Evolutionary conservation across 2,113 vertebrate species (phyloP).

Genomic region (Acinonyx jubatus): DNA sequence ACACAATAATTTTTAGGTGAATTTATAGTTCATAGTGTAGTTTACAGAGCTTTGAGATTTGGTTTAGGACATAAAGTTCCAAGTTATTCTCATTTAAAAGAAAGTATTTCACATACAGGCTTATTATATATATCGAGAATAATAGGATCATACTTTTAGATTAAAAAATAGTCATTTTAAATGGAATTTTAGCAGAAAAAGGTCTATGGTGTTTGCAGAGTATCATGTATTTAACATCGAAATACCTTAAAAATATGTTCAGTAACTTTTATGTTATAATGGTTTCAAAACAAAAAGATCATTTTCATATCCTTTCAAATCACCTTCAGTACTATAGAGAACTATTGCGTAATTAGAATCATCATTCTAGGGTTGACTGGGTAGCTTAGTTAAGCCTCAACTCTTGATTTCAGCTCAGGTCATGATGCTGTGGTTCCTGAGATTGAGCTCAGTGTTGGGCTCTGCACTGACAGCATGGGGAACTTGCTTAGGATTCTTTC

Average conservation of each 20-base stretch:
- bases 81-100: constrained; percentile 26
- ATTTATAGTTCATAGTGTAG: neutral
- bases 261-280: constrained; percentile 79
- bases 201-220: constrained; percentile 73
- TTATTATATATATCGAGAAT: neutral
- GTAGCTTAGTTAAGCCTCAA: no score
- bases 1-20: neutral
- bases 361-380: neutral
- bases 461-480: no score
- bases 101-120: neutral
- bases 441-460: no score
- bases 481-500: no score
- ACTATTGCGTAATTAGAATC: neutral
- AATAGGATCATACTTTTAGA: constrained; percentile 69
- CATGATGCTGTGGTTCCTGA: no score
- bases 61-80: neutral
- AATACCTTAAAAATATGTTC: constrained; percentile 79
- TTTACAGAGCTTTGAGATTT: neutral
- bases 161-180: constrained; percentile 75
- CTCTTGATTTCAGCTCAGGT: no score
- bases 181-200: constrained; percentile 76
- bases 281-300: constrained; percentile 2
- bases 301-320: neutral
- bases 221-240: constrained; percentile 78
- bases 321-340: neutral